Evolutionary conservation across 2,113 vertebrate genomes (phyloP), one percentile per base, ranked within the genome.

Genomic region (Poeciliopsis occidentalis): DNA sequence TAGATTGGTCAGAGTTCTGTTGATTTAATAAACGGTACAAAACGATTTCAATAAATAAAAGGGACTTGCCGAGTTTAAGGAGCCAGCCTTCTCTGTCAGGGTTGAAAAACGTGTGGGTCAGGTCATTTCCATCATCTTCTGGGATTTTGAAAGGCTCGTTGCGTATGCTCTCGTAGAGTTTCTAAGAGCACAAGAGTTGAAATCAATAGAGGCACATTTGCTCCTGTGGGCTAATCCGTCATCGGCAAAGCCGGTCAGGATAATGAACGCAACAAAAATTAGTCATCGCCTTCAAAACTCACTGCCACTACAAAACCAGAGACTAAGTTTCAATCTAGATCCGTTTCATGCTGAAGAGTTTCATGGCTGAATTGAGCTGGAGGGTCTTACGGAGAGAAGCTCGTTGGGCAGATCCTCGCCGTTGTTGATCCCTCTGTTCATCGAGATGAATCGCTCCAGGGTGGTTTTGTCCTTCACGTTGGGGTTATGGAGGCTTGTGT

Each of bases 71-170:
- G 62, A 98, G 94, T 84, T 99, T 99, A 27, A 97, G 95, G 11
- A 99, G 96, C 98, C 98, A 99, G 66, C 98, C 97, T 89, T 99
- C 98, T 0, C 92, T 93, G 84, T 96, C 97, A 0, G 98, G 97
- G 87, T 99, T 99, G 94, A 99, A 98, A 94, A 99, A 99, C 34
- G 97, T 98, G 81, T 98, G 97, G 0, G 97, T 99, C 79, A 98
- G 95, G 83, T 99, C 97, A 0, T 97, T 96, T 24, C 97, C 97
- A 7, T 98, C 97, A 0, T 99, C 98, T 67, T 98, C 96, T 0
- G 98, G 98, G 77, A 98, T 98, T 88, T 97, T 97, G 89, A 99
- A 99, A 0, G 98, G 97, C 80, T 99, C 97, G 0, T 94, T 97
- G 75, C 94, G 97, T 80, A 99, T 98, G 91, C 97, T 98, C 12